A percentile compares a stretch with the other conserved stretches of the same genome.
Evolutionary conservation across 2,113 vertebrate species (phyloP).

Genomic region (Nansenia antarctica): DNA sequence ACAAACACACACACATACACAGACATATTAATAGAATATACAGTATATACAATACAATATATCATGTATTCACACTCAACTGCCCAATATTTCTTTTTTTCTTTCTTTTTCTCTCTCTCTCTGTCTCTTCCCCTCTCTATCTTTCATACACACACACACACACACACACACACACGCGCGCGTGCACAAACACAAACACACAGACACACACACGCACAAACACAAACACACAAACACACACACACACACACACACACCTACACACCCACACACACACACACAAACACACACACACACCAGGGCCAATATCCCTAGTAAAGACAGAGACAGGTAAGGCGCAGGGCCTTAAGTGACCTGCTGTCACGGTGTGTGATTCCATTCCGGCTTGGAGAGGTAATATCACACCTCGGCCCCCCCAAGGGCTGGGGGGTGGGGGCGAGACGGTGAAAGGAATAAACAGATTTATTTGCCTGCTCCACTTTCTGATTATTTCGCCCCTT

Average conservation of each 20-base stretch:
- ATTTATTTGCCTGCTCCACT: conserved; percentile 76
- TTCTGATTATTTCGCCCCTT: conserved; percentile 75
- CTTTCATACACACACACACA: too few species aligned
- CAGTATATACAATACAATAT: too few species aligned
- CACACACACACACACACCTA: neutral
- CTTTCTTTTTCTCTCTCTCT: too few species aligned
- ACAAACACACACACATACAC: neutral
- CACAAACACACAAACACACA: conserved; percentile 47
- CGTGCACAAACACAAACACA: too few species aligned
- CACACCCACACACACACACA: neutral
- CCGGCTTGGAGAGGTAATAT: conserved; percentile 73
- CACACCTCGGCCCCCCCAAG: conserved; percentile 22
- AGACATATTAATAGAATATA: neutral
- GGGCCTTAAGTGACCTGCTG: conserved; percentile 63
- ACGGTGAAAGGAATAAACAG: conserved; percentile 68
- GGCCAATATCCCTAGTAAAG: conserved; percentile 74
- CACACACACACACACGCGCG: too few species aligned
- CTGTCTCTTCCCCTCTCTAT: too few species aligned
- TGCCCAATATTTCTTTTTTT: too few species aligned
- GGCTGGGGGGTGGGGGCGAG: conserved; percentile 8
- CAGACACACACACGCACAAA: conserved; percentile 30
- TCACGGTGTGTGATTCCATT: conserved; percentile 62
- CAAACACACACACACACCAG: conserved; percentile 36
- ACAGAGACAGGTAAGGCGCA: conserved; percentile 42
- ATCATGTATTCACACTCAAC: too few species aligned